Base-by-base conservation (phyloP, 2,888 invertebrate species). In the Apamea monoglypha region DNA sequence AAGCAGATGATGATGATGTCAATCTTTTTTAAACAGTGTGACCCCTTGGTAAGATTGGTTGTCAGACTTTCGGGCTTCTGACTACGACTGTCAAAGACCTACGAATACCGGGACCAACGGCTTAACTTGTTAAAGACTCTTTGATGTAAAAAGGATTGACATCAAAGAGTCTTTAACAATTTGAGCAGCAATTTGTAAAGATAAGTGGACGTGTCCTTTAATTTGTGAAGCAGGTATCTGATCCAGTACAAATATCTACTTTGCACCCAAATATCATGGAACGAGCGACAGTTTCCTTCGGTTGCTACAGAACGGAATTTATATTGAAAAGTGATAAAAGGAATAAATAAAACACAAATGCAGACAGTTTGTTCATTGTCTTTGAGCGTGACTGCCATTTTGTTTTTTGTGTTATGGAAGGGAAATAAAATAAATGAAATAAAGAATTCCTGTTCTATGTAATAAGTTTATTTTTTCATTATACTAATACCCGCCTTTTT, bases 311-410 rank as follows among this genome's bases (percentile, higher is more conserved):
- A 78, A 53, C 2, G 84, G 83, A 81, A 83, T 81, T 83, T 81
- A 71, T 81, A 81, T 81, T 79, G 84, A 69, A 84, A 79, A 83
- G 29, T 69, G 56, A 78, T 83, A 83, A 64, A 69, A 82, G n/a
- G 53, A 72, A 84, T 79, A 69, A 78, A 71, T 81, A 81, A 83
- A 81, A 77, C n/a, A 83, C 81, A 70, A 74, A 56, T 29, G 66
- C 53, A 61, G 50, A 70, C 29, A 32, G 59, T 70, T 70, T 67
- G 53, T 67, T 77, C 32, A 61, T 70, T 82, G 32, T 82, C 76
- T 76, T 61, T 83, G 61, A 61, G 18, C 66, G 16, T 29, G 40
- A 32, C 50, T 36, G 29, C 76, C 61, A 50, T 76, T 29, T 80
- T 32, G 16, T 44, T 79, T 80, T 59, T 47, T 44, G 16, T 68